A percentile compares a stretch with the other conserved stretches of the same genome.
These are phyloP conservation scores for Adelosebastes latens DNA, from an alignment of 2,797 vertebrate species.

Conservation along the genomic window DNA sequence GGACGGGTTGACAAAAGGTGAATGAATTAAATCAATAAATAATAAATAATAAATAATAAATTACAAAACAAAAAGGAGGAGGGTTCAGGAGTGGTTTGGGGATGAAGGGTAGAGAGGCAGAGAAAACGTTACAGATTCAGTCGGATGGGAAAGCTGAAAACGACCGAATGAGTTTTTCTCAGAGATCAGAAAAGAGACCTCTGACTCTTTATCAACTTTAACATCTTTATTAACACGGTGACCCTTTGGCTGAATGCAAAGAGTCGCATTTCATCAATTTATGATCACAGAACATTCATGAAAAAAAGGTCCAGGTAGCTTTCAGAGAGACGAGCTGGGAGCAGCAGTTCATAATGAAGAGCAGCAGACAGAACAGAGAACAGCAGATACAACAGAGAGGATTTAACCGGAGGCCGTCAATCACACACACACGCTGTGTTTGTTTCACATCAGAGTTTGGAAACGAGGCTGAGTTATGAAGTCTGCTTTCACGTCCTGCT, in stretches of 20 bases:
- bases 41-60: slow-evolving; percentile 27
- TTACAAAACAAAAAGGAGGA: slow-evolving; percentile 30
- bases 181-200: slow-evolving; percentile 34
- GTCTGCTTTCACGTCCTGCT: slow-evolving; percentile 46
- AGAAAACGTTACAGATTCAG: slow-evolving; percentile 70
- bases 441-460: slow-evolving; percentile 33
- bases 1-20: slow-evolving; percentile 7
- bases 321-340: slow-evolving; percentile 57
- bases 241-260: slow-evolving; percentile 47
- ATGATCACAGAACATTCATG: slow-evolving; percentile 50
- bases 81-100: slow-evolving; percentile 49
- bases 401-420: slow-evolving; percentile 37
- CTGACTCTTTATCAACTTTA: slow-evolving; percentile 16
- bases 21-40: slow-evolving; percentile 50
- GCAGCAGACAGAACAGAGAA: slow-evolving; percentile 67
- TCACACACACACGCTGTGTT: slow-evolving; percentile 19
- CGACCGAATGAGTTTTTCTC: slow-evolving; percentile 10
- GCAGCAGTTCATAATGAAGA: slow-evolving; percentile 64
- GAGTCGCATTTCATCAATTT: slow-evolving; percentile 27
- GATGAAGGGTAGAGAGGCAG: slow-evolving; percentile 72
- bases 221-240: slow-evolving; percentile 18
- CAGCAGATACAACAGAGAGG: slow-evolving; percentile 60
- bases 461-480: slow-evolving; percentile 32
- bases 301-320: slow-evolving; percentile 51
- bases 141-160: slow-evolving; percentile 32